Conservation (phyloP, 37 sponge, comb jelly and placozoan genomes). For the Geodia barretti region DNA sequence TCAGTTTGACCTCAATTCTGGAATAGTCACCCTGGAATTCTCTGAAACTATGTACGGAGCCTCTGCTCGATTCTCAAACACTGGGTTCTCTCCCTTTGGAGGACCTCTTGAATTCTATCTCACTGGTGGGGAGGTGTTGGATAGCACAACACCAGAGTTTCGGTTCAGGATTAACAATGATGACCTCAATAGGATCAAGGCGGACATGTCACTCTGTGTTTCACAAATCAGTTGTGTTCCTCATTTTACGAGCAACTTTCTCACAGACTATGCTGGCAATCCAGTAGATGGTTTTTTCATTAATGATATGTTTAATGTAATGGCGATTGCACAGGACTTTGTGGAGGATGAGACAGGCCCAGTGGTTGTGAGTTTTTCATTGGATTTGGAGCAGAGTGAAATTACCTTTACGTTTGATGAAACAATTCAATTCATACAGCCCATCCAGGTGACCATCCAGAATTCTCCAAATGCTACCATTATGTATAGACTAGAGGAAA, state of each 20-base stretch:
- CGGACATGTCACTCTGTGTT: constrained; percentile 37
- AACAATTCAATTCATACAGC: constrained; percentile 35
- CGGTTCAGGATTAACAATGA: constrained; percentile 35
- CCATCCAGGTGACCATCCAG: constrained; percentile 61
- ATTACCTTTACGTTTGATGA: constrained; percentile 80
- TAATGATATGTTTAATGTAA: background rate
- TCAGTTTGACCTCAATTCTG: constrained; percentile 71
- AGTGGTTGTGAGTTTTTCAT: constrained; percentile 43
- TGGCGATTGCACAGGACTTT: constrained; percentile 31
- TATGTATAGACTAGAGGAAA: constrained; percentile 53
- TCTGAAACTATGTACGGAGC: constrained; percentile 86
- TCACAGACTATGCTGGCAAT: constrained; percentile 92
- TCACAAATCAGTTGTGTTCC: constrained; percentile 45
- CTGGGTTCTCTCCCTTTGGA: constrained; percentile 25
- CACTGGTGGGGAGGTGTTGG: constrained; percentile 59
- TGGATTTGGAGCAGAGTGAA: constrained; percentile 66
- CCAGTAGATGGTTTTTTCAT: constrained; percentile 33
- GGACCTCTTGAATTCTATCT: constrained; percentile 9
- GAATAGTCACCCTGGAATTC: constrained; percentile 71
- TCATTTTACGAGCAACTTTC: constrained; percentile 40
- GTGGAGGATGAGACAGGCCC: constrained; percentile 67
- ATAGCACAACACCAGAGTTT: constrained; percentile 56
- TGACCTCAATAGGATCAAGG: constrained; percentile 81
- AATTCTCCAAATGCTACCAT: constrained; percentile 63
- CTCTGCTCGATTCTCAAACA: constrained; percentile 61